Percentiles rank a stretch among this genome's conserved stretches.
These are phyloP conservation scores for Standfussiana lucernea DNA, from an alignment of 2,888 invertebrate genomes.

Conservation along the genomic window DNA sequence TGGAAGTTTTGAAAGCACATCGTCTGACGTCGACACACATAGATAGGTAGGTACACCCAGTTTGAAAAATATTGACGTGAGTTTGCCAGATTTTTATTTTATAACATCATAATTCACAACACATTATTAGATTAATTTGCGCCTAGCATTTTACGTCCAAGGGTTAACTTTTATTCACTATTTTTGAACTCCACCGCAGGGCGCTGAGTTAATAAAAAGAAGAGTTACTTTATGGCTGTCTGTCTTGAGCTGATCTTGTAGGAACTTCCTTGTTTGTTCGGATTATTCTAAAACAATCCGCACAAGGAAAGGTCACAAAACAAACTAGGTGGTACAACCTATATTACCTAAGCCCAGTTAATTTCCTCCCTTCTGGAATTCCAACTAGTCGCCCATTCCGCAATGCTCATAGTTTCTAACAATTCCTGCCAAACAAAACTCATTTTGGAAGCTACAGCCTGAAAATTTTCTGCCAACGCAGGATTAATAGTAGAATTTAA, in stretches of 20 bases:
- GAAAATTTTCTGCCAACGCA: conserved; percentile 37
- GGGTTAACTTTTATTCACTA: background rate
- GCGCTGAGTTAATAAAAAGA: background rate
- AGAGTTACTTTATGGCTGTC: background rate
- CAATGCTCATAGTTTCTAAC: conserved; percentile 54
- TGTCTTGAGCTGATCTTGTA: background rate
- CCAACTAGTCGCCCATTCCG: conserved; percentile 12
- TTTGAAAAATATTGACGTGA: background rate
- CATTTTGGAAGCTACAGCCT: conserved; percentile 43
- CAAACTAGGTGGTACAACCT: background rate
- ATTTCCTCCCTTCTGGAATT: conserved; percentile 34
- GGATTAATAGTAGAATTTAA: conserved; percentile 64
- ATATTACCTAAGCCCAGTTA: conserved; percentile 3
- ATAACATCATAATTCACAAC: background rate
- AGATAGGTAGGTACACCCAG: too few relatives aligned
- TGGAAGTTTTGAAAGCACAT: background rate
- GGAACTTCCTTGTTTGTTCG: background rate
- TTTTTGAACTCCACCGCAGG: background rate
- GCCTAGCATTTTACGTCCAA: background rate
- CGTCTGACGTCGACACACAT: background rate
- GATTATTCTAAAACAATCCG: background rate
- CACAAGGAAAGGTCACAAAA: background rate
- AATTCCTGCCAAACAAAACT: conserved; percentile 52
- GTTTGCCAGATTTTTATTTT: background rate
- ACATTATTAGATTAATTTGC: background rate